A percentile compares a stretch with the other conserved stretches of the same genome.
These are phyloP conservation scores for Tetrax tetrax DNA, from an alignment of 2,113 vertebrate genomes.

Conservation along the genomic window DNA sequence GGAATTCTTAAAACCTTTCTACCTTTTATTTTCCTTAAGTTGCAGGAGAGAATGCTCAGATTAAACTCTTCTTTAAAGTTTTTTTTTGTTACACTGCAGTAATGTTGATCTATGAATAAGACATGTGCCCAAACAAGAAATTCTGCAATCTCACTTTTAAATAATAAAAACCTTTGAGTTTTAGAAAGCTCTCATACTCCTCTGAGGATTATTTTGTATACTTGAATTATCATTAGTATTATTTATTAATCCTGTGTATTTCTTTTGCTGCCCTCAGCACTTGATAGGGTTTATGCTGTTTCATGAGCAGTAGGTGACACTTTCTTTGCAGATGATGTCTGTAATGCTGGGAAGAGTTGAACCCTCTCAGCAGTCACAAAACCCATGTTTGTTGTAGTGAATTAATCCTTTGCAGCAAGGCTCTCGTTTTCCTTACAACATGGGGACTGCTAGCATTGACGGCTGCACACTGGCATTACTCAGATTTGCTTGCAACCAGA, in stretches of 20 bases:
- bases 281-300: background rate
- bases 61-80: background rate
- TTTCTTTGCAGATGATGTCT: background rate
- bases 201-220: background rate
- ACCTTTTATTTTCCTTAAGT: background rate
- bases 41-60: background rate
- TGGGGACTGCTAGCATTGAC: background rate
- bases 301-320: background rate
- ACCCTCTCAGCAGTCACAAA: background rate
- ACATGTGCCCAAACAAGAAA: background rate
- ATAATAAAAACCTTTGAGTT: background rate
- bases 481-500: background rate
- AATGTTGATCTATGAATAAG: constrained; percentile 36
- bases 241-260: background rate
- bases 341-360: background rate
- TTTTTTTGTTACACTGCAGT: background rate
- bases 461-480: background rate
- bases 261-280: background rate
- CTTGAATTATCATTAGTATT: background rate
- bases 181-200: background rate
- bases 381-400: background rate
- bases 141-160: background rate
- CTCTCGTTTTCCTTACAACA: constrained; percentile 30
- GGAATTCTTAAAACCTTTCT: background rate
- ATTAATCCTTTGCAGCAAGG: constrained; percentile 21